Evolutionary conservation across 37 sponge, comb jelly and placozoan species (phyloP), one percentile per base, ranked within the genome.

Genomic region (Ephydatia muelleri): DNA sequence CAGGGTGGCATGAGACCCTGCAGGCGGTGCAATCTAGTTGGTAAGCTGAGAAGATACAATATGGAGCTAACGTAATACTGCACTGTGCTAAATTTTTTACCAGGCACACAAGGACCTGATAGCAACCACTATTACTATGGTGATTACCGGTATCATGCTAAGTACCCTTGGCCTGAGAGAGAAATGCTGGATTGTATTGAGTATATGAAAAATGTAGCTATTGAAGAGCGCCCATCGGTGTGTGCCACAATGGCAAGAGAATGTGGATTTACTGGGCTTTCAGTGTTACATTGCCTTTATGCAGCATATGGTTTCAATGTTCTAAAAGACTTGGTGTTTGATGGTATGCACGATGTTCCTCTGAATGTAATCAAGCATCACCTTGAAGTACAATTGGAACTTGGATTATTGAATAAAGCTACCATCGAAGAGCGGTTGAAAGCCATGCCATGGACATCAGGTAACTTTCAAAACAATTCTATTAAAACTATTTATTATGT

Each of bases 311-410:
- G 38, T 30, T 79, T 79, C 49, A 38, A 79, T 38, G 30, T 26
- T 38, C 28, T 79, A 79, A 48, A 79, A 29, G 64, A 79, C 64
- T 31, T 83, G 67, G 83, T 83, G 71, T 73, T 83, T 83, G 83
- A 83, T 72, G 73, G 48, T 26, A 83, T 83, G 83, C 83, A 83
- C 25, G 32, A 28, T 28, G 38, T 79, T 79, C 16, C 57, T 57
- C 38, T 76, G 35, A 37, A 37, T 27, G 77, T 76, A 38, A 34
- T 76, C 57, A 57, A 57, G 57, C 57, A 57, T 57, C 57, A 57
- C 57, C 57, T 57, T 57, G 57, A 76, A 39, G 34, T 36, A 37
- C 38, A 76, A 39, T 30, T 34, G 27, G 38, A 76, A 27, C 31
- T 39, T 36, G 38, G 38, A 30, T 34, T 76, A 28, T 33, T 71